A percentile compares a stretch with the other conserved stretches of the same genome.
These are phyloP conservation scores for Spermophilus dauricus DNA, from an alignment of 2,113 vertebrate species.

Conservation along the genomic window DNA sequence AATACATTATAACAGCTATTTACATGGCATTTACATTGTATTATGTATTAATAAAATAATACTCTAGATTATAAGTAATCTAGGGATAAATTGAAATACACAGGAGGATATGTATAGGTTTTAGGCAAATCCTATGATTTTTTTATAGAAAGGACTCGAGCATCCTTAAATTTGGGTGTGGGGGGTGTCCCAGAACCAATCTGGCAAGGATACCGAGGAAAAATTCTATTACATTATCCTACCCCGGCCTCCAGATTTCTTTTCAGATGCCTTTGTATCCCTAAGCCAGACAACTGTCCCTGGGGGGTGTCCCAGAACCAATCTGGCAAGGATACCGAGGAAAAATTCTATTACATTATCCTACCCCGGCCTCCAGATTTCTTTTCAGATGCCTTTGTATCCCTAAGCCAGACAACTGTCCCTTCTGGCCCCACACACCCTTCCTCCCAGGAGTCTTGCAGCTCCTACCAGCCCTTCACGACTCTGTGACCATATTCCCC, in stretches of 20 bases:
- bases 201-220: too few species aligned
- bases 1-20: neutral
- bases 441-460: constrained; percentile 51
- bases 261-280: too few species aligned
- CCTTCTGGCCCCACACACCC: neutral
- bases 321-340: too few species aligned
- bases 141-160: neutral
- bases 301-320: neutral
- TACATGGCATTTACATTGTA: neutral
- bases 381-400: neutral
- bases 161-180: neutral
- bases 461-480: neutral
- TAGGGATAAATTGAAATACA: neutral
- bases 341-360: neutral
- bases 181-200: too few species aligned
- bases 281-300: too few species aligned
- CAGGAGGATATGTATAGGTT: neutral
- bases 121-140: too few species aligned
- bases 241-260: too few species aligned
- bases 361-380: neutral
- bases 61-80: neutral
- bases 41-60: neutral
- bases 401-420: neutral
- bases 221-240: too few species aligned
- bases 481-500: neutral